A percentile compares a stretch with the other conserved stretches of the same genome.
Evolutionary conservation across 1,140 invertebrate species (phyloP).

Genomic region (Xylocopa sonorina): DNA sequence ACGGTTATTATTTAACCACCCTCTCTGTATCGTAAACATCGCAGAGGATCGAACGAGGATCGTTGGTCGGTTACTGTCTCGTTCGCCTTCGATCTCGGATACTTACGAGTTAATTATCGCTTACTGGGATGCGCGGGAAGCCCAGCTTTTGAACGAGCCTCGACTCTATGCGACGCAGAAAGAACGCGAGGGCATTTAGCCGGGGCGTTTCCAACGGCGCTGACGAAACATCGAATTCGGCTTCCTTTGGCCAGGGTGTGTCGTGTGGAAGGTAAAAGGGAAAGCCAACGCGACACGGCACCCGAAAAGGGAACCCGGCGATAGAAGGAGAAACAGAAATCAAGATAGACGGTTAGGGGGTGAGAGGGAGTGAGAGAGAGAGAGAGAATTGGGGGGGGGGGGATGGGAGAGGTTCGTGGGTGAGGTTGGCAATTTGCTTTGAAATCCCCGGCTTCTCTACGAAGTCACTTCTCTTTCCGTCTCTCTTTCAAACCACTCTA

Average conservation of each 20-base stretch:
- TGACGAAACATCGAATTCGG: slow-evolving; percentile 5
- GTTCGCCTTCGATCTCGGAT: too few species aligned
- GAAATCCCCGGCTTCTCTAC: slow-evolving; percentile 53
- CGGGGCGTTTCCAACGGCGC: neutral
- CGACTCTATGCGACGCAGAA: slow-evolving; percentile 4
- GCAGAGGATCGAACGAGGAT: too few species aligned
- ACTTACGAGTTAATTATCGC: too few species aligned
- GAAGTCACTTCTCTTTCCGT: slow-evolving; percentile 35
- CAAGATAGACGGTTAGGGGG: slow-evolving; percentile 51
- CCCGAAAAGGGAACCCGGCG: slow-evolving; percentile 20
- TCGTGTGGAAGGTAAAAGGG: slow-evolving; percentile 23
- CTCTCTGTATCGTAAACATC: too few species aligned
- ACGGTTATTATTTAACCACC: too few species aligned
- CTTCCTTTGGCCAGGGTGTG: slow-evolving; percentile 11
- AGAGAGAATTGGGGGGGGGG: neutral
- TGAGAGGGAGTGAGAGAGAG: neutral
- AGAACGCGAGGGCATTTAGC: slow-evolving; percentile 33
- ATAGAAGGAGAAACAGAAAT: slow-evolving; percentile 33
- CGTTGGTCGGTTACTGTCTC: too few species aligned
- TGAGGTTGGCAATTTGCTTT: slow-evolving; percentile 68
- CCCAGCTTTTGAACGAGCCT: neutral
- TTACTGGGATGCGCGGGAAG: neutral
- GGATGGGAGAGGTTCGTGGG: slow-evolving; percentile 50
- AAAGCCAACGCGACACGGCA: slow-evolving; percentile 29
- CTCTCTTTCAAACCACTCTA: slow-evolving; percentile 36